Base-by-base conservation (phyloP, 2,113 vertebrate genomes). In the Neolamprologus devosi region DNA sequence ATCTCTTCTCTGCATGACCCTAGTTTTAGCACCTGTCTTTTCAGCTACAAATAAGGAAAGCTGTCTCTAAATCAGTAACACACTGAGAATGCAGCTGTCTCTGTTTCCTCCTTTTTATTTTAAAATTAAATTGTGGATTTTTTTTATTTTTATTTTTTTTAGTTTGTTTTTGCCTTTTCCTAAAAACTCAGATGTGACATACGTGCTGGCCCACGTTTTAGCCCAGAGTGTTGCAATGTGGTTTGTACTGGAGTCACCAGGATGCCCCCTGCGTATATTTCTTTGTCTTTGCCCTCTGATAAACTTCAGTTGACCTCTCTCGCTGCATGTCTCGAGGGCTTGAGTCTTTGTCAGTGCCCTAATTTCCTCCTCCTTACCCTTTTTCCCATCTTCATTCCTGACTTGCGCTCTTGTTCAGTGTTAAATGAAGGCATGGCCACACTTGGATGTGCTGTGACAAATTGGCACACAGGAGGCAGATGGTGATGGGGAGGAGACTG, bases 401-500 rank as follows among this genome's bases (percentile, higher is more conserved):
- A 82, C 83, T 80, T n/a, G 55, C 68, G 28, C 87, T 85, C 83
- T 45, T 45, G 60, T 88, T 93, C 86, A 26, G 17, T 92, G 90
- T 90, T 91, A 93, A 94, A 89, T 14, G 91, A 93, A 91, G 92
- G 88, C 90, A 87, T 10, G 85, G 92, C 94, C 90, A 81, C 93
- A 87, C 91, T 93, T 85, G 90, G 90, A 90, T 89, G 91, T 92
- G 80, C 94, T 88, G 89, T 91, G 91, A 95, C 92, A 96, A 95
- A 95, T 95, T 94, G 95, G 93, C 91, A 87, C 90, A 37, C 73
- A 91, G 88, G 91, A 93, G 90, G 93, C 96, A 95, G 95, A 95
- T 95, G 94, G 95, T 83, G 92, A 85, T 45, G 85, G 91, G 85
- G 93, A 93, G 94, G 93, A 90, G 93, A 88, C 85, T 78, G 89